Base-by-base conservation (phyloP, 2,888 invertebrate genomes). In the Eucera pruinosa region DNA sequence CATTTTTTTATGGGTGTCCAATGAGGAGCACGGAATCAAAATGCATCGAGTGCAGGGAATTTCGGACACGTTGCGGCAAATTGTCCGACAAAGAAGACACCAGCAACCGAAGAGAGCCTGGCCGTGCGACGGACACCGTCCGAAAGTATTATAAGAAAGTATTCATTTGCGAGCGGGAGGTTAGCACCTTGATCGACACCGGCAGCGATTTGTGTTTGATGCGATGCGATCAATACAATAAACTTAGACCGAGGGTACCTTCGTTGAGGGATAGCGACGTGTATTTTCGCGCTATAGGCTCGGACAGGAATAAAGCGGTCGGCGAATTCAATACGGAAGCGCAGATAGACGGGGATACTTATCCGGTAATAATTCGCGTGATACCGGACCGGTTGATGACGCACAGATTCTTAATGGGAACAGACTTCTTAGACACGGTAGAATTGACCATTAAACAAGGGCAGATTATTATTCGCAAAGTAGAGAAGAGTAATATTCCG, bases 381-480 rank as follows among this genome's bases (percentile, higher is more conserved):
- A 30, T 60, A n/a, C 33, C 60, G 1, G 43, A 60, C 20, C 4
- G 13, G 2, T 15, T 68, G 7, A 43, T 60, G 52, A 6, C 2
- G 1, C 23, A 68, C 15, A 13, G 7, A 13, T 27, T 68, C 4
- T 9, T 68, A 27, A 41, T 60, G 18, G 68, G 52, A 0, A 43
- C 43, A 0, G 68, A 68, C 18, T 68, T 68, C 13, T 43, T 68
- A 15, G 41, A 50, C n/a, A n/a, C n/a, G n/a, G n/a, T n/a, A n/a
- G n/a, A n/a, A n/a, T n/a, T n/a, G n/a, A n/a, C n/a, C n/a, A 30
- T 66, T 2, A 55, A 25, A 13, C 30, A 39, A 7, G 57, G 41
- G 0, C n/a, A 67, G 15, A 13, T 58, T 48, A 0, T 15, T 13
- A 67, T 66, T 15, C 25, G 25, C 0, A 27, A 18, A 20, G 4